Percentiles rank a stretch among this genome's conserved stretches.
These are phyloP conservation scores for Mnemiopsis leidyi DNA, from an alignment of 37 sponge, comb jelly and placozoan species.

Conservation along the genomic window DNA sequence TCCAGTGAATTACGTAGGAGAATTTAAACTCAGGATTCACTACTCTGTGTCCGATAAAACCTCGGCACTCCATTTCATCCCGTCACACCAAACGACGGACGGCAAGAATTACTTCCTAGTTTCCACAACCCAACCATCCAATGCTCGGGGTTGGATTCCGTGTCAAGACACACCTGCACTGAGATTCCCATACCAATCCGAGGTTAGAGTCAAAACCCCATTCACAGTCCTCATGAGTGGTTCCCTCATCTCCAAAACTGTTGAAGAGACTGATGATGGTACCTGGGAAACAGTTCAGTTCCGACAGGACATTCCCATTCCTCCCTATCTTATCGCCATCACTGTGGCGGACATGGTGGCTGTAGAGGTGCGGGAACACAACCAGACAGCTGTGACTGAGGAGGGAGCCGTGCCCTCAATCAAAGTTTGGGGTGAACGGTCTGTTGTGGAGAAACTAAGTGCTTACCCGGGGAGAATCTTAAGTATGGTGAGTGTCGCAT, in stretches of 20 bases:
- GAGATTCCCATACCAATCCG: not conserved
- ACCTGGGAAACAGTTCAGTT: not conserved
- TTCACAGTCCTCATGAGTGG: not conserved
- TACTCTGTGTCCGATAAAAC: not conserved
- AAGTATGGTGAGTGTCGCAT: not conserved
- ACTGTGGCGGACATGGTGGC: constrained; percentile 40
- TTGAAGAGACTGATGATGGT: not conserved
- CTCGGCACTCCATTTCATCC: constrained; percentile 9
- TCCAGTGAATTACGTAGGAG: not conserved
- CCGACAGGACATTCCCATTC: not conserved
- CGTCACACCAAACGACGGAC: not conserved
- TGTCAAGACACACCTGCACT: constrained; percentile 33
- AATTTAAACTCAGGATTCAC: constrained; percentile 2
- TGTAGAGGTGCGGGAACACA: not conserved
- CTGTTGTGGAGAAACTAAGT: not conserved
- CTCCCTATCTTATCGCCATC: constrained; percentile 56
- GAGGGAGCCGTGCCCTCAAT: not conserved
- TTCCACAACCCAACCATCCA: constrained; percentile 34
- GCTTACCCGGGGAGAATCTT: no score
- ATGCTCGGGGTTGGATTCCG: constrained; percentile 56
- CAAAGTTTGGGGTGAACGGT: constrained; percentile 1
- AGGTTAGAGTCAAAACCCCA: not conserved
- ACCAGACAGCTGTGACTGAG: not conserved
- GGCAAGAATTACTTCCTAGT: constrained; percentile 23
- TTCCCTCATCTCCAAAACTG: not conserved